phyloP scores from a whole-genome alignment of 2,888 invertebrate species.

The Orthosia cruda region DNA sequence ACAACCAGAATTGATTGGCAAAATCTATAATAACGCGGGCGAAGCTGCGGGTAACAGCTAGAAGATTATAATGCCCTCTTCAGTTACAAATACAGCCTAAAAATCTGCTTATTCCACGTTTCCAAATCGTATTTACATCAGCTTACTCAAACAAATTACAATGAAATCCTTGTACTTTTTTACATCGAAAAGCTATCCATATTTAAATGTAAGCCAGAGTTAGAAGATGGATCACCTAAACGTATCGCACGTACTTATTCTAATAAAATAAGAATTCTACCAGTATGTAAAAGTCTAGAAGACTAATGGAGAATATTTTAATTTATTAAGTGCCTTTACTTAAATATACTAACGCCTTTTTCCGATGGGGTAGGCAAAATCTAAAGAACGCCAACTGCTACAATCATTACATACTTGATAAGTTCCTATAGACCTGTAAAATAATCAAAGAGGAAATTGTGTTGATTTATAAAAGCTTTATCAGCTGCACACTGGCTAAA shows the following conservation, averaged over 20 bases:
- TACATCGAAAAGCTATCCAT: conserved; percentile 39
- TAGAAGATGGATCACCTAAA: conserved; percentile 47
- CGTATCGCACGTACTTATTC: conserved; percentile 6
- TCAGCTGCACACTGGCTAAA: neutral
- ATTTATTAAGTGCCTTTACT: conserved; percentile 18
- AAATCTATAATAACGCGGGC: too few species aligned
- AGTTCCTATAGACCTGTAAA: neutral
- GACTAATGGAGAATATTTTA: conserved; percentile 20
- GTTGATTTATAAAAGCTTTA: neutral
- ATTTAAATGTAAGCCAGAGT: conserved; percentile 2
- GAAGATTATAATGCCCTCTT: neutral
- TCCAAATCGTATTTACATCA: conserved; percentile 24
- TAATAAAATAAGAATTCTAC: conserved; percentile 31
- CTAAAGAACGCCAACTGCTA: too few species aligned
- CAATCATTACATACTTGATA: too few species aligned
- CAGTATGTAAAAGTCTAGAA: conserved; percentile 5
- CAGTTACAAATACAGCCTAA: neutral
- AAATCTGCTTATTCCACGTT: neutral
- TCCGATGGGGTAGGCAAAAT: too few species aligned
- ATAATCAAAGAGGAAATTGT: neutral
- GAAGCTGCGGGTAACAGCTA: too few species aligned
- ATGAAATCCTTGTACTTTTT: conserved; percentile 21
- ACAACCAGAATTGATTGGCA: too few species aligned
- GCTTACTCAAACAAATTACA: conserved; percentile 25
- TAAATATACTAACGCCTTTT: too few species aligned